These are phyloP conservation scores for Serrognathus titanus DNA, from an alignment of 2,888 invertebrate species.

Conservation along the genomic window DNA sequence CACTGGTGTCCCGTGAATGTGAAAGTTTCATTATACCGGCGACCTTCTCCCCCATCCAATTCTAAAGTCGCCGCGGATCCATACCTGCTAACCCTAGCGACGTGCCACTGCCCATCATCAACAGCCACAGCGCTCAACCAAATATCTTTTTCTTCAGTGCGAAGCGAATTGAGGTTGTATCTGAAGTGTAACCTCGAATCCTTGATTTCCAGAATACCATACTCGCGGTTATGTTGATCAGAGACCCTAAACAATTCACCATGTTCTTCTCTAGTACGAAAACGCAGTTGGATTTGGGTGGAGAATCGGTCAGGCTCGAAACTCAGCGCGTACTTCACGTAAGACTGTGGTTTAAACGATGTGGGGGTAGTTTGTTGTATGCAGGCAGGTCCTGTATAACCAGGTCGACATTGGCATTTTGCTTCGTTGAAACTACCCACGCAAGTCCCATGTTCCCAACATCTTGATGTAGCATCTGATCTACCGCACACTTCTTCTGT, in stretches of 20 bases:
- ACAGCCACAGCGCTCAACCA: conserved; percentile 88
- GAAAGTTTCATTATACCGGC: conserved; percentile 90
- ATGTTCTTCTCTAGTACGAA: conserved; percentile 88
- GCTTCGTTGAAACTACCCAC: conserved; percentile 86
- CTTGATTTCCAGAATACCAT: conserved; percentile 87
- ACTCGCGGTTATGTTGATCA: conserved; percentile 91
- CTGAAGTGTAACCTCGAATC: conserved; percentile 86
- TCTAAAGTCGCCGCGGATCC: conserved; percentile 91
- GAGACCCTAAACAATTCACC: conserved; percentile 93
- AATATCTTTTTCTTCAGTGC: conserved; percentile 87
- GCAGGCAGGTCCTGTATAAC: conserved; percentile 90
- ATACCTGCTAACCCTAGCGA: conserved; percentile 84
- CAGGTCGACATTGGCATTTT: conserved; percentile 91
- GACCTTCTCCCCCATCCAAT: conserved; percentile 92
- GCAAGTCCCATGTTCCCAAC: conserved; percentile 94
- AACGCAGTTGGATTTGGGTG: conserved; percentile 88
- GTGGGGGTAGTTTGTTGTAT: conserved; percentile 83
- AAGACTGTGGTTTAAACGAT: conserved; percentile 90
- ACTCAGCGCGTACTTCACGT: conserved; percentile 93
- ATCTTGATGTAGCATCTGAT: conserved; percentile 79
- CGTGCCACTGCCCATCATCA: conserved; percentile 97
- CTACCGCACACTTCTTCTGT: conserved; percentile 90
- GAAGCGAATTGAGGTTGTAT: conserved; percentile 86
- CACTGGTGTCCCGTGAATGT: conserved; percentile 88
- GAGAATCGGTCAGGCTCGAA: conserved; percentile 91